Evolutionary conservation across 2,113 vertebrate species (phyloP).

Genomic region (Sylvietta virens): DNA sequence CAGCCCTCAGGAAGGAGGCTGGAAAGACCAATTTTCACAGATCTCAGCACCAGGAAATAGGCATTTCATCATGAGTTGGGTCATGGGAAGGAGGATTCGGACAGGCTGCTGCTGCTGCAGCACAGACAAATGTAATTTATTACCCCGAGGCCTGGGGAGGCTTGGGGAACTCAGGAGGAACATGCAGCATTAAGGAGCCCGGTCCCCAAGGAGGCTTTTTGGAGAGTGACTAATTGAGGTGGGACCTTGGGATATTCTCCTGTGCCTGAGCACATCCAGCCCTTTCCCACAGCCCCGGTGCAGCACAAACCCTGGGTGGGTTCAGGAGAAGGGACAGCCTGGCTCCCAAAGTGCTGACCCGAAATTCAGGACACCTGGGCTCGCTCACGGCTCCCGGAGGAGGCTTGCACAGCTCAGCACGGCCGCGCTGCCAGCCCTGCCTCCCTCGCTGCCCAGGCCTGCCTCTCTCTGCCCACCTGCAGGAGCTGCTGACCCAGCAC

Average conservation of each 20-base stretch:
- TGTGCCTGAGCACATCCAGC: neutral
- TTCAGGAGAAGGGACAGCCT: neutral
- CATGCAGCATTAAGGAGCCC: neutral
- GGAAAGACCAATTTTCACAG: slow-evolving; percentile 41
- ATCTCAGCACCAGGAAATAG: slow-evolving; percentile 48
- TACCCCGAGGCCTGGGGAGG: slow-evolving; percentile 14
- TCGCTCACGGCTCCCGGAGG: neutral
- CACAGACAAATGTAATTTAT: slow-evolving; percentile 54
- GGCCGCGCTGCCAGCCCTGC: neutral
- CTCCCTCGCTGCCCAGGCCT: neutral
- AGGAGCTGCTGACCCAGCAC: neutral
- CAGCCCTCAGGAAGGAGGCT: neutral
- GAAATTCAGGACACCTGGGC: neutral
- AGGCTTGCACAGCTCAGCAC: neutral
- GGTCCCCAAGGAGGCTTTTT: neutral
- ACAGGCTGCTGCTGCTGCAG: slow-evolving; percentile 7
- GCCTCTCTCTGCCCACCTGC: neutral
- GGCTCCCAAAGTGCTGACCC: neutral
- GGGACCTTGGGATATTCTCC: neutral
- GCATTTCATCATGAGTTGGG: slow-evolving; percentile 45
- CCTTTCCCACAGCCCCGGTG: neutral
- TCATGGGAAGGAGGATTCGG: neutral
- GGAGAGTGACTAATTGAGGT: slow-evolving; percentile 35
- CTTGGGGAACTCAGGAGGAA: slow-evolving; percentile 21
- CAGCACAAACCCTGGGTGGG: neutral